These are phyloP conservation scores for Agrochola circellaris DNA, from an alignment of 2,888 invertebrate genomes.

Conservation along the genomic window DNA sequence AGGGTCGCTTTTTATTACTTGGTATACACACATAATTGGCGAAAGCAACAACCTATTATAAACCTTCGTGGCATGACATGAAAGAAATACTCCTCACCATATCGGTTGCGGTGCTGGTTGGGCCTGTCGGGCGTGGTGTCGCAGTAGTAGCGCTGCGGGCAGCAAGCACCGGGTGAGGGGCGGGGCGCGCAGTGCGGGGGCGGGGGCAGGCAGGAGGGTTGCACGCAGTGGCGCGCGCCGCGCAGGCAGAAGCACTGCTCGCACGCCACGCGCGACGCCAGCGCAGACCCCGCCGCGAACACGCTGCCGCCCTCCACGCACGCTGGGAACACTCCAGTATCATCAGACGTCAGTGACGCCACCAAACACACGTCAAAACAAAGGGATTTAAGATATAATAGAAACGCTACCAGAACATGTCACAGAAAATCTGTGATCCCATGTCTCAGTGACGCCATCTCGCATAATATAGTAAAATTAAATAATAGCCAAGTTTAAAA, in stretches of 20 bases:
- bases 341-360: conserved; percentile 64
- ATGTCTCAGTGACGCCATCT: not conserved
- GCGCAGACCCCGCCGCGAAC: conserved; percentile 95
- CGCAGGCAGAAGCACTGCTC: conserved; percentile 96
- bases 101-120: conserved; percentile 8
- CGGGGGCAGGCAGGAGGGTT: conserved; percentile 94
- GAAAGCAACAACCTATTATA: not conserved
- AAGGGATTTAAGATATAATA: not conserved
- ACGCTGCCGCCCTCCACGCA: conserved; percentile 93
- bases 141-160: conserved; percentile 95
- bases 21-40: not conserved
- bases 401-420: too few relatives aligned
- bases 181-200: conserved; percentile 93
- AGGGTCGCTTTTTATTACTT: not conserved
- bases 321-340: conserved; percentile 88
- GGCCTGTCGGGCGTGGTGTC: conserved; percentile 55
- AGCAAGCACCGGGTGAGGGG: conserved; percentile 93
- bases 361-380: not conserved
- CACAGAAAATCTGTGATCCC: too few relatives aligned
- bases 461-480: not conserved
- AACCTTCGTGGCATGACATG: not conserved
- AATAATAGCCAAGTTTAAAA: not conserved
- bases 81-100: conserved; percentile 37
- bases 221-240: conserved; percentile 94
- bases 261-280: conserved; percentile 94